Evolutionary conservation across 2,888 invertebrate species (phyloP), one percentile per base, ranked within the genome.

Genomic region (Strigamia transsilvanica): DNA sequence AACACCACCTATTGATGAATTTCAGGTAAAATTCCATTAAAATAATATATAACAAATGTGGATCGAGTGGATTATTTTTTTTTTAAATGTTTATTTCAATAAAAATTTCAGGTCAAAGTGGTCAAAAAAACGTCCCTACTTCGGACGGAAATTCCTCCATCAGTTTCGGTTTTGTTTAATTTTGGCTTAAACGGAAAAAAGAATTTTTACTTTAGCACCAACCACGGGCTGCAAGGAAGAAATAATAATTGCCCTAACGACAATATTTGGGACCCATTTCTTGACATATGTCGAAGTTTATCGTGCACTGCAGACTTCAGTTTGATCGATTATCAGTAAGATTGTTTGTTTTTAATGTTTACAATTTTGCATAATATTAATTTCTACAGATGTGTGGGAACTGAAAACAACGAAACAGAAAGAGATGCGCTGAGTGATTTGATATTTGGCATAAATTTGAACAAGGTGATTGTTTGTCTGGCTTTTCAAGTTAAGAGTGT

Each of bases 191-290:
- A 78, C 27, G 78, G 78, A 10, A 41, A 78, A 78, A 34, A 78
- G 41, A 34, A 41, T 9, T 13, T 78, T 34, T 38, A 38, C 13
- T 78, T 78, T 13, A 78, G 78, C 27, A 38, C n/a, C 9, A 78
- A 78, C 9, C 78, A 78, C 2, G 78, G 41, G 2, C 18, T n/a
- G 32, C 23, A 38, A 41, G 13, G 15, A 38, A 41, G 34, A 78
- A 34, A 78, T 38, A 34, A 41, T n/a, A 34, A 82, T n/a, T 83
- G 83, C 27, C 41, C 73, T 18, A 78, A 77, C 2, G 38, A 51
- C 18, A 34, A 83, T 12, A 77, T 83, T 21, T 83, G 83, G 83
- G 83, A 83, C 38, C 83, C 83, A 12, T 83, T 83, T 61, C 18
- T 38, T 18, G 41, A 83, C n/a, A 13, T 81, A 15, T 83, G 83